Percentiles rank a stretch among this genome's conserved stretches.
These are phyloP conservation scores for Nesospiza acunhae DNA, from an alignment of 2,113 vertebrate species.

Conservation along the genomic window DNA sequence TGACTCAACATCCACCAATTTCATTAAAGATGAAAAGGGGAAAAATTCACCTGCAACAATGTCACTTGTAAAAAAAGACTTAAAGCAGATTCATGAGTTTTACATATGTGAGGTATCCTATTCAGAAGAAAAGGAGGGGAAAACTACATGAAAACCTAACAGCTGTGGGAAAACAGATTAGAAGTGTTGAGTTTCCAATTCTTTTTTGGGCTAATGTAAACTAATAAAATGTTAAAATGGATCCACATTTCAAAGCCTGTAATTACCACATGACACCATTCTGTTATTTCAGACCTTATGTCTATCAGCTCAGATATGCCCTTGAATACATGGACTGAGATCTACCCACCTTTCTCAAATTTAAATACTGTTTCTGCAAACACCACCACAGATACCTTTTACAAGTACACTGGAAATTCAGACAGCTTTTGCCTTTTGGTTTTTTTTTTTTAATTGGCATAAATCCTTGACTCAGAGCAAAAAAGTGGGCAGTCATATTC, in stretches of 20 bases:
- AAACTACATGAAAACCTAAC: not conserved
- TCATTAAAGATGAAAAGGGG: conserved; percentile 71
- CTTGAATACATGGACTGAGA: not conserved
- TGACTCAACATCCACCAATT: conserved; percentile 74
- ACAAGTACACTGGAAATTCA: not conserved
- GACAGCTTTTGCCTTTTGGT: not conserved
- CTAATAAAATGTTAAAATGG: conserved; percentile 50
- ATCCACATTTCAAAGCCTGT: conserved; percentile 57
- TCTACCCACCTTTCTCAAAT: not conserved
- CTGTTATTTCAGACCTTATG: conserved; percentile 58
- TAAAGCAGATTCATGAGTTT: conserved; percentile 54
- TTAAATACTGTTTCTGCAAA: conserved; percentile 7
- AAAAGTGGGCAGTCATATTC: not conserved
- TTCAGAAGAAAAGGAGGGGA: not conserved
- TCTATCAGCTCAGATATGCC: not conserved
- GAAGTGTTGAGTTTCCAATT: conserved; percentile 61
- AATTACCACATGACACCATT: conserved; percentile 65
- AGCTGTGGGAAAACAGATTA: conserved; percentile 63
- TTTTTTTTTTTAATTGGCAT: not conserved
- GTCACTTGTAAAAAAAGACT: conserved; percentile 64
- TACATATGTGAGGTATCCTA: conserved; percentile 11
- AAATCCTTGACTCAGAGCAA: not conserved
- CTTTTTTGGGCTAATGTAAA: conserved; percentile 60
- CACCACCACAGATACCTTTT: not conserved
- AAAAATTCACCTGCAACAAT: conserved; percentile 74